Conservation (phyloP, 2,797 vertebrate genomes). For the Notolepis coatsorum region DNA sequence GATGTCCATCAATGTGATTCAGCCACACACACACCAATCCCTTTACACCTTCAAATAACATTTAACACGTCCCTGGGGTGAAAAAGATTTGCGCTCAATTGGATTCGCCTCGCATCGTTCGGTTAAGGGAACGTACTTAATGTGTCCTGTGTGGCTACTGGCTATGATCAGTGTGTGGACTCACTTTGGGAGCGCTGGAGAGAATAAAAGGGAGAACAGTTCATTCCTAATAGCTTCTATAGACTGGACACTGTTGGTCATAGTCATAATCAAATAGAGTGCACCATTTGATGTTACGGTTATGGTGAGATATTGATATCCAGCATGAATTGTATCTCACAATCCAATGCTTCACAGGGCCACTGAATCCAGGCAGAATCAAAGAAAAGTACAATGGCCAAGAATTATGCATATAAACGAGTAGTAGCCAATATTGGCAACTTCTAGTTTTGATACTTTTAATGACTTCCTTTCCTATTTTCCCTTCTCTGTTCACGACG, state of each 20-base stretch:
- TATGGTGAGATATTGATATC: conserved; percentile 4
- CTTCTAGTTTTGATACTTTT: too few relatives aligned
- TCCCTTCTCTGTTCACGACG: too few relatives aligned
- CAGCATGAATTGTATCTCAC: too few relatives aligned
- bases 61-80: conserved; percentile 45
- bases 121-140: conserved; percentile 47
- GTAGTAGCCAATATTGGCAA: too few relatives aligned
- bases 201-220: conserved; percentile 5
- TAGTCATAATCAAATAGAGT: conserved; percentile 2
- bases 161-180: too few relatives aligned
- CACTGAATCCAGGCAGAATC: too few relatives aligned
- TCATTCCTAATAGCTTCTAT: conserved; percentile 25
- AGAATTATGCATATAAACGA: too few relatives aligned
- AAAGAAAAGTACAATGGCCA: too few relatives aligned
- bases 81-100: conserved; percentile 33
- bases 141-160: conserved; percentile 34
- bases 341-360: too few relatives aligned
- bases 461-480: too few relatives aligned
- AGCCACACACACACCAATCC: conserved; percentile 14
- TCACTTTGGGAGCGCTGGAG: conserved; percentile 7
- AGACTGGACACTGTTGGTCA: conserved; percentile 2
- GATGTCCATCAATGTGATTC: neutral
- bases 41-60: conserved; percentile 40
- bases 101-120: conserved; percentile 40
- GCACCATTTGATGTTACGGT: neutral